Conservation (phyloP, 2,113 vertebrate species). For the Vicugna pacos region DNA sequence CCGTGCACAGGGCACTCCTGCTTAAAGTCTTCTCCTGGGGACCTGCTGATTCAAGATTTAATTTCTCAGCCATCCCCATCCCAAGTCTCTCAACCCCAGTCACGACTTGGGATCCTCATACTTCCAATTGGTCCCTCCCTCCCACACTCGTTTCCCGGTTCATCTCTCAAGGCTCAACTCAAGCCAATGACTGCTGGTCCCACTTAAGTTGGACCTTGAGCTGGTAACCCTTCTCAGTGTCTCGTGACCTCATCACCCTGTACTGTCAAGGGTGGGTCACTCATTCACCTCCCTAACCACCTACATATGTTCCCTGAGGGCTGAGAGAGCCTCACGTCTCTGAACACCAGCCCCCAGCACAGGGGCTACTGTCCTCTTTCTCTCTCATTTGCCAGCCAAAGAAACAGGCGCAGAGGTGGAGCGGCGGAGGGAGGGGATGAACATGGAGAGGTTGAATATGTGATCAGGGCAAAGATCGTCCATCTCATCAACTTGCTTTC, state of each 20-base stretch:
- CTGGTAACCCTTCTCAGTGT: not conserved
- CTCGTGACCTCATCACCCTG: not conserved
- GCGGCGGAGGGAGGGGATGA: not conserved
- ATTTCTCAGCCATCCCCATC: not conserved
- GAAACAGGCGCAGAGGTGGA: not conserved
- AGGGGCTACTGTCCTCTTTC: too few relatives aligned
- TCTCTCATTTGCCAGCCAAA: not conserved
- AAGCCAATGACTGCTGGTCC: not conserved
- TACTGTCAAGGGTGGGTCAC: rapidly evolving
- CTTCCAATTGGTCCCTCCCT: too few relatives aligned
- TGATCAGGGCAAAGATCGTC: not conserved
- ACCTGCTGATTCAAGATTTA: not conserved
- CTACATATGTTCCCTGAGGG: not conserved
- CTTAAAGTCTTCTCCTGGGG: not conserved
- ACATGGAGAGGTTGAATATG: not conserved
- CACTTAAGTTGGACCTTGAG: not conserved
- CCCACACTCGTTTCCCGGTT: not conserved
- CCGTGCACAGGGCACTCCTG: not conserved
- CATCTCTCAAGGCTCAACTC: not conserved
- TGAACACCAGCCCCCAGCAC: not conserved
- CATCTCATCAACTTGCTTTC: not conserved
- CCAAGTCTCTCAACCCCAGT: not conserved
- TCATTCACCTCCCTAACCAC: not conserved
- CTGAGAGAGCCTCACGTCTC: not conserved
- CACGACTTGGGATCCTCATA: not conserved